Evolutionary conservation across 2,113 vertebrate genomes (phyloP), one percentile per base, ranked within the genome.

Genomic region (Spizaetus ornatus): DNA sequence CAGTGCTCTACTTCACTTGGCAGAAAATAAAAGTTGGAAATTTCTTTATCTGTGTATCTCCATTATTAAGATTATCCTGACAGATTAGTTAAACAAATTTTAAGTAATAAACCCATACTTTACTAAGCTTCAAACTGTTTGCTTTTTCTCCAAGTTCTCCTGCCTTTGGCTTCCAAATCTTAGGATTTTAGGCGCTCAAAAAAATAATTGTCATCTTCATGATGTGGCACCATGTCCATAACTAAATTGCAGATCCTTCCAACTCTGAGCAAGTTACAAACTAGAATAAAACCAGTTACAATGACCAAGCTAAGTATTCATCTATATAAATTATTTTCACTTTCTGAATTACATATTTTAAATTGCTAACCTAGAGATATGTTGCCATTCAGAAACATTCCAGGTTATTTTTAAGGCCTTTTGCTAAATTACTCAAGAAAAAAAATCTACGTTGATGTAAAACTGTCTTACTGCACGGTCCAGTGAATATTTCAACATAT

Each of bases 361-460:
- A 45, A 77, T 16, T n/a, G 43, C 16, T 62, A n/a, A 47, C 38
- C 20, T 14, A 71, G 21, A 45, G 38, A n/a, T 48, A 29, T 4
- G 26, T 2, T 43, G 47, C 45, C 36, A 62, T 58, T 58, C 69
- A 63, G 36, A 78, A 82, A 48, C 11, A 40, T 17, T 70, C 23
- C 81, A 50, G 40, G 38, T 65, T 74, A 42, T 69, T 69, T 93
- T 72, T n/a, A 73, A 84, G 25, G 23, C 20, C 27, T 63, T 78
- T 80, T 86, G 47, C 56, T 66, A 52, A 86, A 65, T 14, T 11
- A 42, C 10, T 61, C 26, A 45, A 86, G 82, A 76, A 82, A 78
- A 27, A 1, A 23, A 1, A 15, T 15, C 65, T 36, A 16, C 0
- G 1, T 11, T 56, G 76, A 69, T 62, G 50, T 9, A n/a, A 61